Percentiles rank a stretch among this genome's conserved stretches.
These are phyloP conservation scores for Oreochromis mossambicus DNA, from an alignment of 2,797 vertebrate genomes.

Conservation along the genomic window DNA sequence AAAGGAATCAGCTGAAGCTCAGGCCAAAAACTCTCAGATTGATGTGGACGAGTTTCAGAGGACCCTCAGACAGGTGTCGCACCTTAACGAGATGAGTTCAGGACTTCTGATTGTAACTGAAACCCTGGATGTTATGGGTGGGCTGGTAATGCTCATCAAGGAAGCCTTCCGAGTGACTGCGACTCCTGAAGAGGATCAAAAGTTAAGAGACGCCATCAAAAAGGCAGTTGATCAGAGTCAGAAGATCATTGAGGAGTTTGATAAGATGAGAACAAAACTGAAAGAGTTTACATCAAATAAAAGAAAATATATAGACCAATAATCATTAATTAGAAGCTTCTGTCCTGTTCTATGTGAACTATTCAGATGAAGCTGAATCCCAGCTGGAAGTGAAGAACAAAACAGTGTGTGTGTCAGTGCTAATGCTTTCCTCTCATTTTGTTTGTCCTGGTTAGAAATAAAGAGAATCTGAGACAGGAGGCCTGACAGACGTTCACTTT, in stretches of 20 bases:
- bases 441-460: too few relatives aligned
- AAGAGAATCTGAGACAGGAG: too few relatives aligned
- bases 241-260: not conserved
- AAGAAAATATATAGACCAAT: too few relatives aligned
- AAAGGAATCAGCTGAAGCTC: not conserved
- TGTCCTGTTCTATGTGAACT: too few relatives aligned
- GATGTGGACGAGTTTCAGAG: not conserved
- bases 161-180: rapidly evolving
- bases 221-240: not conserved
- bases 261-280: too few relatives aligned
- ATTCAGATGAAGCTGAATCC: too few relatives aligned
- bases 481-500: too few relatives aligned
- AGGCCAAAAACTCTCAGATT: rapidly evolving
- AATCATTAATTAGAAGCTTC: too few relatives aligned
- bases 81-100: not conserved
- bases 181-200: not conserved
- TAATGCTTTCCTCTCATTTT: too few relatives aligned
- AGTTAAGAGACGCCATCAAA: not conserved
- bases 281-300: too few relatives aligned
- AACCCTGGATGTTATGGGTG: rapidly evolving
- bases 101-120: not conserved
- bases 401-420: too few relatives aligned
- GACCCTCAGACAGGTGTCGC: rapidly evolving
- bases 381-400: too few relatives aligned
- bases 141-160: rapidly evolving